These are phyloP conservation scores for Bubo bubo DNA, from an alignment of 2,113 vertebrate species.

Conservation along the genomic window DNA sequence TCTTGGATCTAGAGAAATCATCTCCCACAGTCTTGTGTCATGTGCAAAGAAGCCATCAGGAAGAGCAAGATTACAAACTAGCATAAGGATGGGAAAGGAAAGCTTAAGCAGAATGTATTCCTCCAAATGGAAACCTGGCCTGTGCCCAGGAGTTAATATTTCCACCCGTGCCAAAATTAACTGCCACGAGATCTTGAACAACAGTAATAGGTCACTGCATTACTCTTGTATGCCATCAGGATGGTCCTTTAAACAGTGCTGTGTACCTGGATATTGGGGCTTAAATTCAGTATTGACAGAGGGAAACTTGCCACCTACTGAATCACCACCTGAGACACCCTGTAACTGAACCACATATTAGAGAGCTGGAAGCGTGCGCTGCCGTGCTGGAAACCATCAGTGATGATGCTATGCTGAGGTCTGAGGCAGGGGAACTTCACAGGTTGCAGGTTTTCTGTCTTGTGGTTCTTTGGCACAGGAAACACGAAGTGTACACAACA, in stretches of 20 bases:
- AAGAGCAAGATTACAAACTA: not conserved
- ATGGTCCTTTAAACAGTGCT: not conserved
- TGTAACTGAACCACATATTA: slow-evolving; percentile 26
- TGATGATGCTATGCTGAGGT: not conserved
- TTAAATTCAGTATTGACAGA: slow-evolving; percentile 47
- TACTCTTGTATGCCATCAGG: not conserved
- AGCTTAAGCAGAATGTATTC: not conserved
- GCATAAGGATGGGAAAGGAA: not conserved
- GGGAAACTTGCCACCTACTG: not conserved
- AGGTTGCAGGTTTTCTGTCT: slow-evolving; percentile 44
- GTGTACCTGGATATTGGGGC: not conserved
- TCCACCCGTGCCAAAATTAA: not conserved
- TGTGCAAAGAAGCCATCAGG: not conserved
- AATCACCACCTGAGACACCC: slow-evolving; percentile 6
- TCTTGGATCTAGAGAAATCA: not conserved
- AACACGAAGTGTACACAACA: slow-evolving; percentile 48
- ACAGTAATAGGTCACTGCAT: rapidly evolving
- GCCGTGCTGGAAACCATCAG: not conserved
- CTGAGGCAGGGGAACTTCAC: slow-evolving; percentile 35
- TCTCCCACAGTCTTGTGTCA: not conserved
- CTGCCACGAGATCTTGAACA: not conserved
- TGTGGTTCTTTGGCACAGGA: slow-evolving; percentile 62
- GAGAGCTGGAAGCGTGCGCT: not conserved
- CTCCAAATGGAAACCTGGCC: not conserved
- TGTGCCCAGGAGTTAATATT: not conserved